Conservation (phyloP, 2,888 invertebrate species). For the Phortica magna region DNA sequence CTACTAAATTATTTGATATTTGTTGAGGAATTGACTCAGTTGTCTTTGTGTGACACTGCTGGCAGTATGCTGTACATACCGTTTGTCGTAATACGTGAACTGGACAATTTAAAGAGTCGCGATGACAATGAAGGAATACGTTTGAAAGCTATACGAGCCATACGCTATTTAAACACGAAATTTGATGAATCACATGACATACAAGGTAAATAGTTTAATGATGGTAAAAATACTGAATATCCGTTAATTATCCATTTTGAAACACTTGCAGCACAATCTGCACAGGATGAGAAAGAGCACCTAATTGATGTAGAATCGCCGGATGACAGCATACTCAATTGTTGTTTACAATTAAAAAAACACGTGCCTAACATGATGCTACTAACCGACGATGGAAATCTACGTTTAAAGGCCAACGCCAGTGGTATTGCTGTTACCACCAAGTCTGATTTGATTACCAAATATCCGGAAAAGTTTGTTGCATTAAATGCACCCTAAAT, state of each 20-base stretch:
- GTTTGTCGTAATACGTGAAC: conserved; percentile 80
- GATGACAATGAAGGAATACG: conserved; percentile 51
- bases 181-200: conserved; percentile 60
- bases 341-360: conserved; percentile 78
- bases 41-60: conserved; percentile 63
- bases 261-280: conserved; percentile 78
- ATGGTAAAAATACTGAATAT: background rate
- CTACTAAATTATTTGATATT: conserved; percentile 77
- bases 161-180: conserved; percentile 67
- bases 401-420: conserved; percentile 79
- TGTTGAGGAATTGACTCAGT: conserved; percentile 72
- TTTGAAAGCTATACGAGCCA: conserved; percentile 61
- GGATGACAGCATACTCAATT: conserved; percentile 80
- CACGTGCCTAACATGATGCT: conserved; percentile 77
- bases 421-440: conserved; percentile 75
- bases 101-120: conserved; percentile 78
- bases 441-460: conserved; percentile 65
- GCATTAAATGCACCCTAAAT: background rate
- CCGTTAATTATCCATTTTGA: no score
- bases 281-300: conserved; percentile 77
- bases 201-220: conserved; percentile 55
- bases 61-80: conserved; percentile 78
- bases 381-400: conserved; percentile 79
- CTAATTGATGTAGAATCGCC: conserved; percentile 75
- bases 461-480: conserved; percentile 49